A percentile compares a stretch with the other conserved stretches of the same genome.
Evolutionary conservation across 1,140 invertebrate genomes (phyloP).

Genomic region (Orius laevigatus): DNA sequence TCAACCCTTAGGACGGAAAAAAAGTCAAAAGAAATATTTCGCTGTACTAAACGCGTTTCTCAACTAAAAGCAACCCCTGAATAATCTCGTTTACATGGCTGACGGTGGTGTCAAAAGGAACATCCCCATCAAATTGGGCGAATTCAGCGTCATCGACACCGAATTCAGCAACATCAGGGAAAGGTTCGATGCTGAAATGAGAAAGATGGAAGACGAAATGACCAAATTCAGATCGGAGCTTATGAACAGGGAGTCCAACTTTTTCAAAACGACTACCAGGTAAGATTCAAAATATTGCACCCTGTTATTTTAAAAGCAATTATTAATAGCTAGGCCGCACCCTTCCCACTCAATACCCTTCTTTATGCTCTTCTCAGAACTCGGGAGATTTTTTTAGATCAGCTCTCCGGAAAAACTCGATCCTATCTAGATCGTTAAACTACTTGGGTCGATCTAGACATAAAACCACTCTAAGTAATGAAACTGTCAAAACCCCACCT

Average conservation of each 20-base stretch:
- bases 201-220: slow-evolving; percentile 97
- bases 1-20: too few species aligned
- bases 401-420: too few species aligned
- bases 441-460: too few species aligned
- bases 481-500: too few species aligned
- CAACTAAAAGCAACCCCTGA: too few species aligned
- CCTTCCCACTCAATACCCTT: neutral
- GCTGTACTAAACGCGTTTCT: too few species aligned
- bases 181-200: slow-evolving; percentile 91
- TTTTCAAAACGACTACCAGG: slow-evolving; percentile 76
- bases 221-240: slow-evolving; percentile 83
- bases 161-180: slow-evolving; percentile 93
- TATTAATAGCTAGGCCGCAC: neutral
- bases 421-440: too few species aligned
- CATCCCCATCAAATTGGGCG: slow-evolving; percentile 84
- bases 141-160: slow-evolving; percentile 88
- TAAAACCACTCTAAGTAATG: too few species aligned
- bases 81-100: slow-evolving; percentile 17
- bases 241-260: slow-evolving; percentile 80
- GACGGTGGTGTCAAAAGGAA: slow-evolving; percentile 54
- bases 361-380: too few species aligned
- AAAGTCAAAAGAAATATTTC: too few species aligned
- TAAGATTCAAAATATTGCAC: slow-evolving; percentile 28
- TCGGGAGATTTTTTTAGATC: too few species aligned
- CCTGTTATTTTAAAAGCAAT: neutral